Conservation (phyloP, 2,797 vertebrate genomes). For the Ceyx erithaca region DNA sequence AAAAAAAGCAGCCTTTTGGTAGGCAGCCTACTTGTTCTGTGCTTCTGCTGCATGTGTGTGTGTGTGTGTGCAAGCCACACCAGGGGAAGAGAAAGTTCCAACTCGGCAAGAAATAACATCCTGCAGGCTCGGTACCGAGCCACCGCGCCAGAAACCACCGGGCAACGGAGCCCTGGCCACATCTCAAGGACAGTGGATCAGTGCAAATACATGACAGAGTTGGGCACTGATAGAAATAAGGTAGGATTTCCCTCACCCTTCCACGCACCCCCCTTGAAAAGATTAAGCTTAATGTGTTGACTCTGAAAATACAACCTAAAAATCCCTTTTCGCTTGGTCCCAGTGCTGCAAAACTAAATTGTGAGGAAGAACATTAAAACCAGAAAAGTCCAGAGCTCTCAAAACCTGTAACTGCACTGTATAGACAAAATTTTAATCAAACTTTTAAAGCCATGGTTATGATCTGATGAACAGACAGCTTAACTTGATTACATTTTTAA, state of each 20-base stretch:
- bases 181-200: not conserved
- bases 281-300: not conserved
- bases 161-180: not conserved
- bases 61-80: constrained; percentile 6
- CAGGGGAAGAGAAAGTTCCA: constrained; percentile 49
- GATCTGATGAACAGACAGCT: constrained; percentile 75
- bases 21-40: constrained; percentile 53
- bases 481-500: constrained; percentile 78
- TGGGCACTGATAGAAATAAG: not conserved
- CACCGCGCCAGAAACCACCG: not conserved
- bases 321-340: not conserved
- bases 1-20: constrained; percentile 57
- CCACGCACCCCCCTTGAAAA: not conserved
- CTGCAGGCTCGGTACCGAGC: not conserved
- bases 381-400: constrained; percentile 36
- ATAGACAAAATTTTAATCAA: constrained; percentile 71
- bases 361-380: not conserved
- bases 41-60: constrained; percentile 35
- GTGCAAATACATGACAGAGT: not conserved
- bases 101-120: constrained; percentile 40
- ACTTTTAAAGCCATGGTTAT: constrained; percentile 67
- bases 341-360: not conserved
- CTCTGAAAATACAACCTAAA: constrained; percentile 31
- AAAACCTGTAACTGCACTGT: constrained; percentile 27
- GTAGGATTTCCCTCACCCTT: not conserved